phyloP scores from a whole-genome alignment of 2,797 vertebrate genomes.

The Argentina silus region DNA sequence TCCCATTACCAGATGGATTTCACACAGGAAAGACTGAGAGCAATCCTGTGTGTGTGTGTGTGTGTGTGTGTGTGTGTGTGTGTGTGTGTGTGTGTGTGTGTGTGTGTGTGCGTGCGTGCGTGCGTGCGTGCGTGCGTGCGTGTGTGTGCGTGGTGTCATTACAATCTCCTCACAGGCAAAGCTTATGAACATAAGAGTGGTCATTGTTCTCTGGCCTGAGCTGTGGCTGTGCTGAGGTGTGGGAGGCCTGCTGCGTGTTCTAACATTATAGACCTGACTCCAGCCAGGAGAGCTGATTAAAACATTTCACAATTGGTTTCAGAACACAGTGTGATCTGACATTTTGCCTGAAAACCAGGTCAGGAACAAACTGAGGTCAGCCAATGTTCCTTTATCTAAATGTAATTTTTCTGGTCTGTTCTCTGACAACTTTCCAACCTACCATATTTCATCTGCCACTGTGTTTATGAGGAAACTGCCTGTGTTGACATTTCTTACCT shows the following conservation, averaged over 20 bases:
- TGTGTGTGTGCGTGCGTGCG: slow-evolving; percentile 1
- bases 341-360: slow-evolving; percentile 52
- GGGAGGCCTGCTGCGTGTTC: slow-evolving; percentile 25
- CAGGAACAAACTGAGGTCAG: slow-evolving; percentile 39
- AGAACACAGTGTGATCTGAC: slow-evolving; percentile 44
- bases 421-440: slow-evolving; percentile 34
- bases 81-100: slow-evolving; percentile 14
- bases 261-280: slow-evolving; percentile 14
- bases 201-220: slow-evolving; percentile 65
- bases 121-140: slow-evolving; percentile 1
- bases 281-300: slow-evolving; percentile 59
- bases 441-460: slow-evolving; percentile 32
- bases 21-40: slow-evolving; percentile 49
- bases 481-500: slow-evolving; percentile 46
- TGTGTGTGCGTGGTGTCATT: slow-evolving; percentile 18
- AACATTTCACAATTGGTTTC: slow-evolving; percentile 59
- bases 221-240: slow-evolving; percentile 1
- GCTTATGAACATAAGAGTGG: slow-evolving; percentile 53
- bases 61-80: slow-evolving; percentile 3
- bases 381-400: slow-evolving; percentile 27
- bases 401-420: slow-evolving; percentile 41
- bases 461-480: slow-evolving; percentile 33
- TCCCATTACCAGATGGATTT: slow-evolving; percentile 59
- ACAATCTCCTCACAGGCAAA: slow-evolving; percentile 49
- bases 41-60: slow-evolving; percentile 5